Evolutionary conservation across 2,888 invertebrate genomes (phyloP), one percentile per base, ranked within the genome.

Genomic region (Charanyca ferruginea): DNA sequence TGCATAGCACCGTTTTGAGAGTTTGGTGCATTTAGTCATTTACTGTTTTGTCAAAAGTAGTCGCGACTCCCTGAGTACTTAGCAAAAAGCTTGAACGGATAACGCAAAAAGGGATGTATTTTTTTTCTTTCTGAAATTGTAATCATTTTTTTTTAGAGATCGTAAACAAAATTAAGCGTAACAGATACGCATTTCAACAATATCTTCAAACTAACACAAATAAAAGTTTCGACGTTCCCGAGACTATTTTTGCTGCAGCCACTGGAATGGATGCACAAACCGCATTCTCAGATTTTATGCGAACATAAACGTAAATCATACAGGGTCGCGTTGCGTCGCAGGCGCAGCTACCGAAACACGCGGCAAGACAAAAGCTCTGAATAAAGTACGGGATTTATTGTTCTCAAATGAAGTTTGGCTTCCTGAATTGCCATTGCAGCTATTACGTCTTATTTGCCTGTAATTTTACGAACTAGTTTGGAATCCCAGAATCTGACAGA

Each of bases 291-390:
- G 75, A 80, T 83, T 90, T 89, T 86, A 88, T 85, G 89, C 81
- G 86, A 83, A 84, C 86, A 88, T 90, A 90, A 90, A 86, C 81
- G 81, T 87, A 87, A 89, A 88, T 87, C 84, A 84, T 77, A 78
- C 55, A 66, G 70, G 57, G 66, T 70, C 81, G 80, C 41, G 23
- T 70, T 81, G 80, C 41, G 25, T 41, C 75, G 73, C 73, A 49
- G 69, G 63, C 67, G 64, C 71, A 69, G 70, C 88, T 86, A 83
- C 85, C 77, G 81, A 79, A 82, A 72, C 79, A 77, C 79, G 73
- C 80, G 49, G 44, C 49, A 73, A 79, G 74, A 79, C 74, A 78
- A 73, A 83, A 77, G 75, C 69, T 55, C 25, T 22, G 70, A 66
- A 73, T 71, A 72, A 69, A 73, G n/a, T 61, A 65, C 8, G n/a